Conservation (phyloP, 2,888 invertebrate genomes). For the Rugalucina vietnamica region DNA sequence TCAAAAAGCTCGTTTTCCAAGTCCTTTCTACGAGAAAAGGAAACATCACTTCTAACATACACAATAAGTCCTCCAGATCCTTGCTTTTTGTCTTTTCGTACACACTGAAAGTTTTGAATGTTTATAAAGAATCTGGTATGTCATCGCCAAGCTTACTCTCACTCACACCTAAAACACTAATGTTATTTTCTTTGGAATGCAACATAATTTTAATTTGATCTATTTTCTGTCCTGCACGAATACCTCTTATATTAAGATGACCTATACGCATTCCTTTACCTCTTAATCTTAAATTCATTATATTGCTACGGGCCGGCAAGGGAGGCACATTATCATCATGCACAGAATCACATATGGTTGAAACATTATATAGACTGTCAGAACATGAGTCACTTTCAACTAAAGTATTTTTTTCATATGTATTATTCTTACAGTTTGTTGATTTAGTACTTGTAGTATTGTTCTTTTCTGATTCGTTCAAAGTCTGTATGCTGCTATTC, state of each 20-base stretch:
- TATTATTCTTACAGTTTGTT: no score
- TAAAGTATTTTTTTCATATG: not conserved
- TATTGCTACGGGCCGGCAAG: not conserved
- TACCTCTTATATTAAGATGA: not conserved
- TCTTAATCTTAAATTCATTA: not conserved
- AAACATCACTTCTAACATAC: not conserved
- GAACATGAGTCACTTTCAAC: not conserved
- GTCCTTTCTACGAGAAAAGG: not conserved
- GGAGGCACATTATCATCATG: not conserved
- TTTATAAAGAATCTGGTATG: not conserved
- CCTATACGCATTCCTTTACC: slow-evolving; percentile 8
- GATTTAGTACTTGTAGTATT: no score
- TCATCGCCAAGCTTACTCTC: not conserved
- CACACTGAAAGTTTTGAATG: not conserved
- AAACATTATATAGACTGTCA: not conserved
- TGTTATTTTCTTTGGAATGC: not conserved
- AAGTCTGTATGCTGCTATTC: no score
- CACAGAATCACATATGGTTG: not conserved
- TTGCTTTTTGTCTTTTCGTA: not conserved
- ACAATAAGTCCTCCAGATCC: not conserved
- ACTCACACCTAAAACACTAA: not conserved
- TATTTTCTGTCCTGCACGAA: not conserved
- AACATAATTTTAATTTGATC: not conserved
- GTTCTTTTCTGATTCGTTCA: no score
- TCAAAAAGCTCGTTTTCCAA: not conserved